phyloP scores from a whole-genome alignment of 2,888 invertebrate genomes.

The Ecliptopera silaceata region DNA sequence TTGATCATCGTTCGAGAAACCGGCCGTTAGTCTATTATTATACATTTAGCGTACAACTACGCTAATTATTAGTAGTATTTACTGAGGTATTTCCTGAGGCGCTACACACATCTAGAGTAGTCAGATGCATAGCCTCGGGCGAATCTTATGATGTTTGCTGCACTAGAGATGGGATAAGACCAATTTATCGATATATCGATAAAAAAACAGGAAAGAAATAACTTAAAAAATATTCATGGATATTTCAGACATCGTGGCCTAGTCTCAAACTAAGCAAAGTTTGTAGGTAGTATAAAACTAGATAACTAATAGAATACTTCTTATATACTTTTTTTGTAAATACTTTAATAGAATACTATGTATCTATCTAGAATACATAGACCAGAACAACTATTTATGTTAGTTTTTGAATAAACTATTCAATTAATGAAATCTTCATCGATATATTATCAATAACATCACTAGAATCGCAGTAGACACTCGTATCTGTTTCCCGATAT shows the following conservation, averaged over 20 bases:
- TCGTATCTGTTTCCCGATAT: conserved; percentile 53
- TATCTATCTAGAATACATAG: no score
- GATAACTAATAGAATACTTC: no score
- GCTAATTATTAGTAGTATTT: conserved; percentile 16
- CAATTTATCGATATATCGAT: conserved; percentile 22
- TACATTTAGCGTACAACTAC: neutral
- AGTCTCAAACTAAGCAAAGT: no score
- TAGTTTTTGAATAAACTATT: no score
- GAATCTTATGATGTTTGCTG: conserved; percentile 42
- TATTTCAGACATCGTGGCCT: no score
- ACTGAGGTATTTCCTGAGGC: conserved; percentile 21
- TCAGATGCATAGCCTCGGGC: conserved; percentile 38
- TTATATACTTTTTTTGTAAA: no score
- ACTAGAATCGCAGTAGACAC: conserved; percentile 30
- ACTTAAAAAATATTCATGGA: neutral
- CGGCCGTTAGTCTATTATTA: neutral
- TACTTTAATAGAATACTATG: no score
- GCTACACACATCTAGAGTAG: conserved; percentile 5
- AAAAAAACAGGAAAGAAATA: no score
- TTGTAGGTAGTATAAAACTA: no score
- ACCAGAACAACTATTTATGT: no score
- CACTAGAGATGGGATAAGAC: conserved; percentile 33
- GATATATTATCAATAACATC: conserved; percentile 22
- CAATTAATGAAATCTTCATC: no score
- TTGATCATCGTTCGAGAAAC: no score